Evolutionary conservation across 2,113 vertebrate species (phyloP).

Genomic region (Pelecanus crispus): DNA sequence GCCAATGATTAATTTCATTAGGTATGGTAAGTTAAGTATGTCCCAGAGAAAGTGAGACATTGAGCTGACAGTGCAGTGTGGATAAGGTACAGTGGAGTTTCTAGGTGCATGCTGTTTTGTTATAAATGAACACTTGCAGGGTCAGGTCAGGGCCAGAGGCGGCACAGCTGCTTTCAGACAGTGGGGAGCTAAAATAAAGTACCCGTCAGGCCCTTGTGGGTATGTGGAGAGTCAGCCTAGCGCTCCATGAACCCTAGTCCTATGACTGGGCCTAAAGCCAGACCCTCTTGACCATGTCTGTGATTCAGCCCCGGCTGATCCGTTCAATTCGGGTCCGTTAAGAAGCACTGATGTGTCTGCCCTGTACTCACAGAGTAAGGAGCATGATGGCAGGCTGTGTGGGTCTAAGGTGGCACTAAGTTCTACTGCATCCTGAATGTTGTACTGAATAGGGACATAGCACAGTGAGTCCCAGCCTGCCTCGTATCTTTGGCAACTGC

Average conservation of each 20-base stretch:
- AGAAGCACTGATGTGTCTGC: neutral
- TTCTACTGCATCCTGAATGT: neutral
- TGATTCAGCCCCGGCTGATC: neutral
- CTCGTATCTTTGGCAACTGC: neutral
- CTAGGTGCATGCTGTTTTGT: neutral
- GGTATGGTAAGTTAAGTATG: neutral
- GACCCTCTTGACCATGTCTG: neutral
- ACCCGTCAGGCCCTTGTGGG: neutral
- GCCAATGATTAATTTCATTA: neutral
- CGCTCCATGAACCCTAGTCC: neutral
- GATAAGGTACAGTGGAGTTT: neutral
- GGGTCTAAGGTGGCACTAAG: neutral
- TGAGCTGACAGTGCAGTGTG: neutral
- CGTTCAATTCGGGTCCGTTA: accelerated
- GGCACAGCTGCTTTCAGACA: neutral
- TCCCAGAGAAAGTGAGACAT: neutral
- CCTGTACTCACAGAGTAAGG: neutral
- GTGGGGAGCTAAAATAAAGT: neutral
- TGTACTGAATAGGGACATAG: neutral
- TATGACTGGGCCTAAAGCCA: neutral
- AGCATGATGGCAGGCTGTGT: neutral
- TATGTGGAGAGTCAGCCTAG: neutral
- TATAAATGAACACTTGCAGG: neutral
- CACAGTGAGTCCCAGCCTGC: neutral
- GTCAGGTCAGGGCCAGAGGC: neutral